Conservation (phyloP, 2,888 invertebrate species). For the Zygogramma bicolorata region DNA sequence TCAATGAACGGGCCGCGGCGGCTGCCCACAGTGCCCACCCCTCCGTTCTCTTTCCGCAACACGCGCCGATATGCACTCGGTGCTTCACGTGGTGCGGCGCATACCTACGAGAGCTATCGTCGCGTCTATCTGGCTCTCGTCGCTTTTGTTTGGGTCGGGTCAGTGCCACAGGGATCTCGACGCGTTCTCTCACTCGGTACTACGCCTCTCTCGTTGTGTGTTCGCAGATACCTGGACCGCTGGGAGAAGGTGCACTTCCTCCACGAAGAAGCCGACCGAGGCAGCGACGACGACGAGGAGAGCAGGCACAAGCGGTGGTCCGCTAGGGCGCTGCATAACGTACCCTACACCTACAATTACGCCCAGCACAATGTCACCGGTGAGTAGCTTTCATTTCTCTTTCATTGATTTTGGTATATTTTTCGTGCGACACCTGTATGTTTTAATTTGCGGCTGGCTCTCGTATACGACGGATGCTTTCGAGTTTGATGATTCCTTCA, state of each 20-base stretch:
- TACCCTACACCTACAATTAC: constrained; percentile 83
- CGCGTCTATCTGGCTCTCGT: constrained; percentile 27
- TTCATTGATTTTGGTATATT: not conserved
- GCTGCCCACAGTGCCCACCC: constrained; percentile 38
- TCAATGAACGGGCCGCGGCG: constrained; percentile 20
- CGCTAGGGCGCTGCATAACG: constrained; percentile 74
- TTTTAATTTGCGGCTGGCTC: not conserved
- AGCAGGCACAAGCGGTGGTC: constrained; percentile 79
- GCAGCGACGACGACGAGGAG: constrained; percentile 82
- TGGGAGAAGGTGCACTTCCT: constrained; percentile 92
- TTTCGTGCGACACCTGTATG: not conserved
- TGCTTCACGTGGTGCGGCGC: constrained; percentile 47
- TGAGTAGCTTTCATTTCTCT: constrained; percentile 59
- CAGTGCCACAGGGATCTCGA: constrained; percentile 44
- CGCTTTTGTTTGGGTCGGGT: constrained; percentile 36
- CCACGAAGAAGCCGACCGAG: constrained; percentile 88
- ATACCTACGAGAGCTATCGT: constrained; percentile 16
- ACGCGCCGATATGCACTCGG: constrained; percentile 49
- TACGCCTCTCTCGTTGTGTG: too few species aligned
- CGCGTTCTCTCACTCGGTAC: too few species aligned
- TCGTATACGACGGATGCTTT: not conserved
- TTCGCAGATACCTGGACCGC: constrained; percentile 77
- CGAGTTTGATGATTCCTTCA: not conserved
- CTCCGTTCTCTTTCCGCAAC: constrained; percentile 34
- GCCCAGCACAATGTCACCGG: constrained; percentile 81